Evolutionary conservation across 2,888 invertebrate species (phyloP).

Genomic region (Eupsilia transversa): DNA sequence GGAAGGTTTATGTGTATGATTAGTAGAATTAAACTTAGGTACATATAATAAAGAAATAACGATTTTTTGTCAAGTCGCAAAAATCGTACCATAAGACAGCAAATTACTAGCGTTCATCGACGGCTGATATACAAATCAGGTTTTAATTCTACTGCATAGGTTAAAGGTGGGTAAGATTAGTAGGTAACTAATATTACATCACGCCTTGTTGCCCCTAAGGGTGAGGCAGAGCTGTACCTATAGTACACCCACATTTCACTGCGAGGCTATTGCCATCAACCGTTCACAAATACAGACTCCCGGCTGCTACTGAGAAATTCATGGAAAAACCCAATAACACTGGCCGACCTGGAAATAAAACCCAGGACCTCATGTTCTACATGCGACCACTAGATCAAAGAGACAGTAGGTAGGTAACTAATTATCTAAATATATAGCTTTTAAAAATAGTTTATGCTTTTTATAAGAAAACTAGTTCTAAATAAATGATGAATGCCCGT

Average conservation of each 20-base stretch:
- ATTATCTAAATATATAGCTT: background rate
- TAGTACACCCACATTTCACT: background rate
- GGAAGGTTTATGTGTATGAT: too few species aligned
- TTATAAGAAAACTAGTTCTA: background rate
- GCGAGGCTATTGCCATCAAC: background rate
- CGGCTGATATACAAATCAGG: constrained; percentile 8
- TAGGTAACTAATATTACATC: background rate
- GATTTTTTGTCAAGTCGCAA: too few species aligned
- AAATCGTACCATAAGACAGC: too few species aligned
- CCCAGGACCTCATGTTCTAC: background rate
- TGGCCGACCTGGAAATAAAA: background rate
- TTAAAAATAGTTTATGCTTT: background rate
- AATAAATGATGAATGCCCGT: too few species aligned
- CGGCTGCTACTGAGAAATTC: background rate
- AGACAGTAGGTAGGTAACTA: background rate
- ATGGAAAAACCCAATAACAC: too few species aligned
- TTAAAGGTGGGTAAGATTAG: background rate
- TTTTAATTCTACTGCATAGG: constrained; percentile 13
- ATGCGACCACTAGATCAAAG: background rate
- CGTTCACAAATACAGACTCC: background rate
- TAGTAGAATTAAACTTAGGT: too few species aligned
- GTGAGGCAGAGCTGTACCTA: too few species aligned
- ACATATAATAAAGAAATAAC: too few species aligned
- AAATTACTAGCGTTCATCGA: background rate
- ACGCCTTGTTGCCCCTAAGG: background rate